Base-by-base conservation (phyloP, 2,113 vertebrate genomes). In the Sceloporus tristichus region DNA sequence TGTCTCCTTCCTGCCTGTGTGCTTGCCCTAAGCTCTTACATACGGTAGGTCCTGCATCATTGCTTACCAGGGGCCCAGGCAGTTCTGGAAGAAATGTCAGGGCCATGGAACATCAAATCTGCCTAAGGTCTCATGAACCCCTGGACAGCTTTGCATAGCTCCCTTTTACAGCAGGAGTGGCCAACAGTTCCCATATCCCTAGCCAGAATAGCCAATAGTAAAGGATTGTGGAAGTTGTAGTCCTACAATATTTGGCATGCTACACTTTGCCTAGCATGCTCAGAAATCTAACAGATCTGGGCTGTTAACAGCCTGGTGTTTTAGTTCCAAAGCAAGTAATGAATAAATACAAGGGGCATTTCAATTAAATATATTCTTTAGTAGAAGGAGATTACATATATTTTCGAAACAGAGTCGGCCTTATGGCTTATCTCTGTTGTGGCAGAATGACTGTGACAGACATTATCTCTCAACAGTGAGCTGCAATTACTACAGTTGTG, bases 341-440 rank as follows among this genome's bases (percentile, higher is more conserved):
- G 85, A 87, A 78, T 85, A 83, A 74, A 54, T 90, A 78, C 85
- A 80, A 77, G 54, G 42, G 88, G 84, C 56, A 1, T 18, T 2
- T 9, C 5, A 86, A 59, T 77, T 8, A 40, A 0, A 0, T 71
- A 19, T 84, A 42, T 3, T 54, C 40, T 38, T 71, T 56, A 5
- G 21, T 29, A 68, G 16, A 14, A 27, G 6, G 80, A 53, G 53
- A 87, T 82, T 40, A 1, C 0, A 25, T 38, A 13, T 80, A 0
- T 75, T 92, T 8, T 82, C 5, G 90, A 74, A 73, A 82, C 73
- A 89, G 40, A 81, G 8, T 6, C 1, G 2, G 0, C 7, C 48
- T 5, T 48, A 48, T 48, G 1, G 48, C 42, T 78, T 53, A 27
- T 85, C 54, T 19, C 40, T 80, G 38, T 42, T 89, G 78, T 84